Evolutionary conservation across 2,888 invertebrate genomes (phyloP).

Genomic region (Drosophila emarginata): DNA sequence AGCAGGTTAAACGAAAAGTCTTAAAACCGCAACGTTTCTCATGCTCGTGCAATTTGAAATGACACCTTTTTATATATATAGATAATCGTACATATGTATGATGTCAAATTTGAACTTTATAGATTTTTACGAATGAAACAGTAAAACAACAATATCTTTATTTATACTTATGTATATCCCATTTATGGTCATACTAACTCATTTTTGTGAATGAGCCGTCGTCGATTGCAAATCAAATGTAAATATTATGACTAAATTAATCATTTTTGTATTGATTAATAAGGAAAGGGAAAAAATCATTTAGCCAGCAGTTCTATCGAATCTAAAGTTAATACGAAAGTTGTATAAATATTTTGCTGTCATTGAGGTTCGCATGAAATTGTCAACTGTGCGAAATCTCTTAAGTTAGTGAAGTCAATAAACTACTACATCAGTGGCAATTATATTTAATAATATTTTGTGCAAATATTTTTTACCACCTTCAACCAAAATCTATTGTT

Average conservation of each 20-base stretch:
- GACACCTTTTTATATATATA: background rate
- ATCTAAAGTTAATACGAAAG: background rate
- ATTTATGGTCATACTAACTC: constrained; percentile 60
- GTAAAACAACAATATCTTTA: constrained; percentile 42
- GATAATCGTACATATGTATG: background rate
- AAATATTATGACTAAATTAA: constrained; percentile 57
- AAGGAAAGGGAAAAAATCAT: background rate
- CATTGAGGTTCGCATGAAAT: constrained; percentile 61
- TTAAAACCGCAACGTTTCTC: background rate
- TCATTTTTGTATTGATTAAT: constrained; percentile 26
- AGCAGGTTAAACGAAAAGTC: constrained; percentile 28
- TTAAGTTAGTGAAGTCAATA: constrained; percentile 24
- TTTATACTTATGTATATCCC: constrained; percentile 24
- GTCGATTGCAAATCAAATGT: constrained; percentile 15
- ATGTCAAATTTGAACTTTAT: constrained; percentile 1
- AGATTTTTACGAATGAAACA: constrained; percentile 40
- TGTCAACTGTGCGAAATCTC: constrained; percentile 26
- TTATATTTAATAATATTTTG: constrained; percentile 45
- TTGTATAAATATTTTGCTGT: constrained; percentile 52
- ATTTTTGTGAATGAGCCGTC: constrained; percentile 46
- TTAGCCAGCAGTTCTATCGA: background rate
- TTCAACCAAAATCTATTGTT: constrained; percentile 44
- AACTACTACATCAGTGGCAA: constrained; percentile 40
- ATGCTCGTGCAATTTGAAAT: constrained; percentile 2
- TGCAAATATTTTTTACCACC: constrained; percentile 53